Conservation (phyloP, 1,140 invertebrate genomes). For the Trichonephila clavipes region DNA sequence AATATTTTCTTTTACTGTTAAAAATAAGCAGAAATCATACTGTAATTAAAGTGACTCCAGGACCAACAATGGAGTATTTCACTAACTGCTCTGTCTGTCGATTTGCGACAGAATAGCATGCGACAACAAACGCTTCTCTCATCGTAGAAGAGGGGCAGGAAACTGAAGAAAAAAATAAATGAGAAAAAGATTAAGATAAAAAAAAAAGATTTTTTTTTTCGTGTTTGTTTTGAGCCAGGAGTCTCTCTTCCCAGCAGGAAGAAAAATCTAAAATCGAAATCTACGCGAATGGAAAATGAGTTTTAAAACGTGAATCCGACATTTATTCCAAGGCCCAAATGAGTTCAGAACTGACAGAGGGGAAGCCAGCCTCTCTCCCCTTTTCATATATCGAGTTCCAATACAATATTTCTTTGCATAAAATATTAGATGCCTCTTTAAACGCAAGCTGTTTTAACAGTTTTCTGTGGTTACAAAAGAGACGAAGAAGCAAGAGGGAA, state of each 20-base stretch:
- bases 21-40: no score
- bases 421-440: conserved; percentile 69
- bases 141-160: background rate
- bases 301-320: conserved; percentile 64
- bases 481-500: background rate
- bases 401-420: conserved; percentile 71
- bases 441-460: conserved; percentile 65
- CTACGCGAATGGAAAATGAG: conserved; percentile 42
- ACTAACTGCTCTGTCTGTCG: background rate
- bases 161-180: background rate
- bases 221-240: background rate
- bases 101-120: background rate
- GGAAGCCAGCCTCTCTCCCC: background rate
- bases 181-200: conserved; percentile 12
- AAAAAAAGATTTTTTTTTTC: background rate
- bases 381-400: conserved; percentile 57
- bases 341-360: conserved; percentile 37
- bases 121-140: background rate
- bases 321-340: conserved; percentile 55
- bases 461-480: conserved; percentile 59
- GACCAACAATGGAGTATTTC: conserved; percentile 4
- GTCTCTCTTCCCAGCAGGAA: background rate
- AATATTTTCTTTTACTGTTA: no score
- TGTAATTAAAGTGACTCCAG: background rate
- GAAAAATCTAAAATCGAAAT: conserved; percentile 71